Conservation (phyloP, 2,888 invertebrate genomes). For the Rhamnusium bicolor region DNA sequence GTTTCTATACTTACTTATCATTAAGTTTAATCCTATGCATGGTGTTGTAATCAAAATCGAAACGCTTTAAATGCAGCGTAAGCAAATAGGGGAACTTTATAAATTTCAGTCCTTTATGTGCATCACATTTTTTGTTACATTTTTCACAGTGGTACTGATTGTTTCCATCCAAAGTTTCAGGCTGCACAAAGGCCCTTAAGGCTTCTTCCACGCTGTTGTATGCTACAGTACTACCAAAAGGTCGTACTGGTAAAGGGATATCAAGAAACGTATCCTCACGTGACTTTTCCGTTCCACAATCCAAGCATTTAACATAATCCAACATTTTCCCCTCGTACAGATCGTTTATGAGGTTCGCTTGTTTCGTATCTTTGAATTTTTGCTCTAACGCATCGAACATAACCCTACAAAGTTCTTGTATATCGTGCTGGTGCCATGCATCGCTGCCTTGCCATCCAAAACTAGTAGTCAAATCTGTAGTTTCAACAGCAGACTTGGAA, state of each 20-base stretch:
- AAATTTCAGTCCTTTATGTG: slow-evolving; percentile 92
- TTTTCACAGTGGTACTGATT: slow-evolving; percentile 92
- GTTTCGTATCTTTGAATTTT: slow-evolving; percentile 86
- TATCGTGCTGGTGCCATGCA: slow-evolving; percentile 94
- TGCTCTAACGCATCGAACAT: slow-evolving; percentile 93
- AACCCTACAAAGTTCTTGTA: slow-evolving; percentile 89
- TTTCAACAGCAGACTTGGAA: slow-evolving; percentile 84
- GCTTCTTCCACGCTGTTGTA: slow-evolving; percentile 89
- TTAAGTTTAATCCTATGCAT: slow-evolving; percentile 90
- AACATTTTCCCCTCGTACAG: slow-evolving; percentile 85
- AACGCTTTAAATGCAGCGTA: slow-evolving; percentile 89
- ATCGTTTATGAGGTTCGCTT: slow-evolving; percentile 86
- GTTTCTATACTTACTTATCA: slow-evolving; percentile 78
- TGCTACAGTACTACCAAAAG: slow-evolving; percentile 84
- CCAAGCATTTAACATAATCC: slow-evolving; percentile 91
- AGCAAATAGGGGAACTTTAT: slow-evolving; percentile 89
- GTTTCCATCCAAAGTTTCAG: slow-evolving; percentile 86
- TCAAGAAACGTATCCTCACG: slow-evolving; percentile 88
- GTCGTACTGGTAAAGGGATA: slow-evolving; percentile 88
- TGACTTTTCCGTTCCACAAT: slow-evolving; percentile 87
- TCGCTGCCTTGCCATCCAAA: slow-evolving; percentile 92
- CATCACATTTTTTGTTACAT: slow-evolving; percentile 89
- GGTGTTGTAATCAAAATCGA: slow-evolving; percentile 90
- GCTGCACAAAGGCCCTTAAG: slow-evolving; percentile 85
- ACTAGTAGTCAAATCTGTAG: slow-evolving; percentile 88